Conservation (phyloP, 2,797 vertebrate genomes). For the Acanthopagrus latus region DNA sequence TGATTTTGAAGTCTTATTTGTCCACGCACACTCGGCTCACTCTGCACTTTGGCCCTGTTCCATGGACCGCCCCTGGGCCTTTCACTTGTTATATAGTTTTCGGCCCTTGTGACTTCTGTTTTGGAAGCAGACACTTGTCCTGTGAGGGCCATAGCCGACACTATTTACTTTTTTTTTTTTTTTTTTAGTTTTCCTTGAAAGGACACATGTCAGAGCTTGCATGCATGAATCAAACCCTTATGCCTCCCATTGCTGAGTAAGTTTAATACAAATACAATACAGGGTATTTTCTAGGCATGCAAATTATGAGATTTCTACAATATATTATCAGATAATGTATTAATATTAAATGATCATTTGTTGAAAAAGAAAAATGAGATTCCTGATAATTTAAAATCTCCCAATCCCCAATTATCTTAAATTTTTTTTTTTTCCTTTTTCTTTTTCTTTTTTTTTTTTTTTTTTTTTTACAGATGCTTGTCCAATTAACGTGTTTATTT, state of each 20-base stretch:
- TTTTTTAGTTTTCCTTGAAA: slow-evolving; percentile 49
- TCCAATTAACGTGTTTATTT: slow-evolving; percentile 63
- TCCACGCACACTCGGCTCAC: slow-evolving; percentile 18
- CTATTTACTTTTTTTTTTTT: slow-evolving; percentile 36
- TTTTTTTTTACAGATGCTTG: slow-evolving; percentile 60
- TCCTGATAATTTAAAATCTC: slow-evolving; percentile 50
- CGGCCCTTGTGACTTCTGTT: slow-evolving; percentile 36
- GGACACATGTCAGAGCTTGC: slow-evolving; percentile 60
- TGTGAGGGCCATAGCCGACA: slow-evolving; percentile 19
- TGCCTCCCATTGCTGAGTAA: slow-evolving; percentile 54
- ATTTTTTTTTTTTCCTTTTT: slow-evolving; percentile 38
- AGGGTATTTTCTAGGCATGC: slow-evolving; percentile 89
- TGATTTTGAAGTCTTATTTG: slow-evolving; percentile 38
- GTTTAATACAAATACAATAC: slow-evolving; percentile 77
- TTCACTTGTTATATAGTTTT: slow-evolving; percentile 44
- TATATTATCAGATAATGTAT: slow-evolving; percentile 68
- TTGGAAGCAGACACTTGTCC: slow-evolving; percentile 39
- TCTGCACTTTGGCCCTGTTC: slow-evolving; percentile 41
- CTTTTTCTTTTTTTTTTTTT: slow-evolving; percentile 25
- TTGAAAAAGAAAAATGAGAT: slow-evolving; percentile 48
- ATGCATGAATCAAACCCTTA: slow-evolving; percentile 73
- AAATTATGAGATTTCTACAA: slow-evolving; percentile 76
- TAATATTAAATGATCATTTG: slow-evolving; percentile 57
- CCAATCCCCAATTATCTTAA: slow-evolving; percentile 38
- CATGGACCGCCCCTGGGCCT: slow-evolving; percentile 16